phyloP scores from a whole-genome alignment of 2,797 vertebrate species.

The Falco concolor region DNA sequence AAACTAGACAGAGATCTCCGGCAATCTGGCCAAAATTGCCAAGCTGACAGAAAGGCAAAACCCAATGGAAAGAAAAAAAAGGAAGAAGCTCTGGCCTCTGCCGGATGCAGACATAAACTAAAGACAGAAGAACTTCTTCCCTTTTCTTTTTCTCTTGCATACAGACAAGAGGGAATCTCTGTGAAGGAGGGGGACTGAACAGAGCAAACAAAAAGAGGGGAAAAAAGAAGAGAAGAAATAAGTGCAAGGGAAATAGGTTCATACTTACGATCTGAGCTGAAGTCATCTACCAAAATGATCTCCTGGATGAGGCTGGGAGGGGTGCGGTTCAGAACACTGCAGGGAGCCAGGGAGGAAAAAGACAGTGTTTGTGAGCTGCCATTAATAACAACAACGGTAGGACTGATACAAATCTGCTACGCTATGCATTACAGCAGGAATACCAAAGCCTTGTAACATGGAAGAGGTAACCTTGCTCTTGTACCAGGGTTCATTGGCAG shows the following conservation, averaged over 20 bases:
- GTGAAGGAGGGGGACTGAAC: neutral
- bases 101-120: neutral
- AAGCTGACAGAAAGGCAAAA: neutral
- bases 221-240: neutral
- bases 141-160: neutral
- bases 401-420: neutral
- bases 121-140: neutral
- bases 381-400: neutral
- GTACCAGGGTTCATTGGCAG: neutral
- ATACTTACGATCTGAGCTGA: conserved; percentile 92
- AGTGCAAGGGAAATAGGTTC: neutral
- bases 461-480: neutral
- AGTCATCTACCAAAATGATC: conserved; percentile 96
- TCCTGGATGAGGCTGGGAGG: conserved; percentile 89
- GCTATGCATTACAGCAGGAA: neutral
- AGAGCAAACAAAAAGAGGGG: neutral
- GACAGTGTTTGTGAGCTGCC: neutral
- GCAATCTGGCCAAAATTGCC: neutral
- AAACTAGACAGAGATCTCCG: neutral
- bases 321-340: conserved; percentile 89
- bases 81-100: neutral
- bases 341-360: neutral
- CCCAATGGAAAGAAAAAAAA: neutral
- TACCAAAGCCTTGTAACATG: neutral
- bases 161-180: neutral